Evolutionary conservation across 2,888 invertebrate species (phyloP), one percentile per base, ranked within the genome.

Genomic region (Eudemis profundana): DNA sequence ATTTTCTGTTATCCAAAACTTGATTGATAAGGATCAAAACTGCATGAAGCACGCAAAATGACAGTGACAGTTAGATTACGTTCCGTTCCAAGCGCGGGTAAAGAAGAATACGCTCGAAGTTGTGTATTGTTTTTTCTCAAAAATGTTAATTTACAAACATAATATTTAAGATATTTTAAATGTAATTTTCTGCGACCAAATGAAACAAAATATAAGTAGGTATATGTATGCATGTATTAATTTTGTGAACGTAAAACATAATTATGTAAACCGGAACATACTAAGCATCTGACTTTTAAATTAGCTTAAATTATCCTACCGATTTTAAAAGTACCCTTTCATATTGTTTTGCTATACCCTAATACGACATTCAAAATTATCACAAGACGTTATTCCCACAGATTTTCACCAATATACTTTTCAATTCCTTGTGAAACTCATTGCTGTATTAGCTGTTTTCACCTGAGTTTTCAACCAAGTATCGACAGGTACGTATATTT

Each of bases 251-350:
- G 17, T 1, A n/a, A 8, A 36, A 14, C 73, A n/a, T n/a, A n/a
- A n/a, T n/a, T n/a, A n/a, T n/a, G 65, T 75, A 23, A 12, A 77
- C 70, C 29, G 79, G 70, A 79, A 74, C 68, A 67, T 19, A 23
- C 72, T 70, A 80, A 53, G 19, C 82, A 83, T 75, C 76, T 82
- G 81, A 81, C 76, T 61, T 61, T 56, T 36, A n/a, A 17, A 4
- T 38, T 19, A 57, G 17, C 14, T 38, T 19, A 19, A 5, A 66
- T 72, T 72, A 79, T 12, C 47, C 76, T 66, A 68, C 74, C 10
- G 70, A 76, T 68, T 77, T 70, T 4, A 69, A 63, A 69, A 70
- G 70, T 14, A 23, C 23, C 23, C 12, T 27, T 14, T 23, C 12
- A 42, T n/a, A 29, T 44, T 44, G 44, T 50, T 36, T 36, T n/a